These are phyloP conservation scores for Cataglyphis altisquamis DNA, from an alignment of 2,888 invertebrate genomes.

Conservation along the genomic window DNA sequence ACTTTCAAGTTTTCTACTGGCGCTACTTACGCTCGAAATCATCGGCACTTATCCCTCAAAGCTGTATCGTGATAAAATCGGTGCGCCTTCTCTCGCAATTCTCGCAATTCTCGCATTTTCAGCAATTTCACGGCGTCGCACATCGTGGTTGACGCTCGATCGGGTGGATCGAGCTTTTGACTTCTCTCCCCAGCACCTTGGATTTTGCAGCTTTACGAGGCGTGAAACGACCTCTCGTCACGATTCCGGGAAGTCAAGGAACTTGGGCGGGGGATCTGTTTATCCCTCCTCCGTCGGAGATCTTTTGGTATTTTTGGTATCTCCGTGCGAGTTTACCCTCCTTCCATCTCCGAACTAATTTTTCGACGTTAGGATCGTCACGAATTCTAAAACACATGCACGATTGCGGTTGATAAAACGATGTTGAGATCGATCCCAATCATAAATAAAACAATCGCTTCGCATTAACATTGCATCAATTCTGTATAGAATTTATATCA, in stretches of 20 bases:
- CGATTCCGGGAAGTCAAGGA: slow-evolving; percentile 55
- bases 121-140: not conserved
- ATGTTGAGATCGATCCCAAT: not conserved
- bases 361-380: slow-evolving; percentile 94
- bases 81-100: not conserved
- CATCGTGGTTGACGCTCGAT: not conserved
- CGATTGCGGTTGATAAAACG: not conserved
- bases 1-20: slow-evolving; percentile 1
- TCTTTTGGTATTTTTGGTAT: slow-evolving; percentile 62
- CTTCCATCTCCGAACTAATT: slow-evolving; percentile 88
- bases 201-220: slow-evolving; percentile 36
- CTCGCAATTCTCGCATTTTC: not conserved
- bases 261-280: slow-evolving; percentile 58
- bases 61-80: slow-evolving; percentile 5
- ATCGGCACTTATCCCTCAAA: slow-evolving; percentile 9
- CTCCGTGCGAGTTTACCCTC: slow-evolving; percentile 58
- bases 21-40: slow-evolving; percentile 35
- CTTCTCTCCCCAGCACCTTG: slow-evolving; percentile 7
- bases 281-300: slow-evolving; percentile 57
- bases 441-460: not conserved
- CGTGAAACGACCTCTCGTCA: slow-evolving; percentile 40
- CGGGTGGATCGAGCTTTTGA: slow-evolving; percentile 17
- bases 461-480: not conserved
- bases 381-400: slow-evolving; percentile 89
- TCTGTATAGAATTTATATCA: not conserved